Evolutionary conservation across 2,888 invertebrate genomes (phyloP).

Genomic region (Pharmacophagus antenor): DNA sequence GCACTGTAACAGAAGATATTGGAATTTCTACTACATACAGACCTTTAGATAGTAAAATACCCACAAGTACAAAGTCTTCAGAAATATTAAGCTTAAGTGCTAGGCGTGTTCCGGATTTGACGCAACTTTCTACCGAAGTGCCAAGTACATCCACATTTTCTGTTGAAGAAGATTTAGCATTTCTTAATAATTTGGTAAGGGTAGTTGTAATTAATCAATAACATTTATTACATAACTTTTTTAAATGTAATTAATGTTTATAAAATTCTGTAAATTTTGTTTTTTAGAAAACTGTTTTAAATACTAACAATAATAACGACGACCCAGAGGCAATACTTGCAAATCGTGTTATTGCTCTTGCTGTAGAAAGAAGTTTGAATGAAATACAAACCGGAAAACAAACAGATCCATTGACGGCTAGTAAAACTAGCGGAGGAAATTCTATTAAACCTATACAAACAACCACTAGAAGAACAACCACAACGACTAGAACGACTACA

Average conservation of each 20-base stretch:
- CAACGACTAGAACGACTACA: conserved; percentile 42
- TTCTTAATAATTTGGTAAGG: conserved; percentile 82
- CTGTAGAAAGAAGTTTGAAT: conserved; percentile 74
- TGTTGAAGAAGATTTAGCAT: conserved; percentile 80
- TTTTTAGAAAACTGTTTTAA: conserved; percentile 71
- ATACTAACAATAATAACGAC: conserved; percentile 58
- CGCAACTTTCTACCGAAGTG: conserved; percentile 61
- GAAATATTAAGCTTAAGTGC: conserved; percentile 45
- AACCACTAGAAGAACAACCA: conserved; percentile 45
- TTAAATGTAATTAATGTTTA: too few relatives aligned
- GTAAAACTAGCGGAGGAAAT: conserved; percentile 44
- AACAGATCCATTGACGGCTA: conserved; percentile 31
- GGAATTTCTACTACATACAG: conserved; percentile 67
- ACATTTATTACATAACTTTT: conserved; percentile 65
- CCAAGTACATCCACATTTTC: conserved; percentile 74
- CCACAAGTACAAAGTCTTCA: conserved; percentile 49
- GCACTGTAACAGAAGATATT: conserved; percentile 52
- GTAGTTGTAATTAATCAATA: neutral
- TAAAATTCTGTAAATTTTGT: conserved; percentile 6
- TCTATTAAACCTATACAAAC: conserved; percentile 46
- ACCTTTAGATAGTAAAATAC: conserved; percentile 53
- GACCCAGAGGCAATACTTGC: conserved; percentile 75
- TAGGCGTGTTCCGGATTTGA: conserved; percentile 45
- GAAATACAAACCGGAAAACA: conserved; percentile 62
- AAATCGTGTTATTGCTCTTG: conserved; percentile 78